phyloP scores from a whole-genome alignment of 2,888 invertebrate species.

The Parnassius apollo region DNA sequence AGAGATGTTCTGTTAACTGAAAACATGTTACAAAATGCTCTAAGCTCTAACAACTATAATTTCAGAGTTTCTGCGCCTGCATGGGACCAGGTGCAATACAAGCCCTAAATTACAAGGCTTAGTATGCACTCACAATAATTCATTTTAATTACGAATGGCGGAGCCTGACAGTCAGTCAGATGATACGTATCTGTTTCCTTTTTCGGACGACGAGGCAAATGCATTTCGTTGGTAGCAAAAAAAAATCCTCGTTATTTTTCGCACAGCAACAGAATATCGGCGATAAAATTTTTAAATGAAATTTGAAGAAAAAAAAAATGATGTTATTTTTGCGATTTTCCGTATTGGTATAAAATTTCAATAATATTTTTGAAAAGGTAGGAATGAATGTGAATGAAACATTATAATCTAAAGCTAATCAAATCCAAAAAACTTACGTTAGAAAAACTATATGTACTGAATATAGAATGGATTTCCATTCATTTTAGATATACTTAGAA shows the following conservation, averaged over 20 bases:
- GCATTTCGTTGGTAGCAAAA: constrained; percentile 10
- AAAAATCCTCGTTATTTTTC: neutral
- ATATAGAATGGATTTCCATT: no score
- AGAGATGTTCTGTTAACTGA: no score
- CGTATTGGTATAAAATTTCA: no score
- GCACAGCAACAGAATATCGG: neutral
- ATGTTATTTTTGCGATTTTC: no score
- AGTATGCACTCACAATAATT: constrained; percentile 17
- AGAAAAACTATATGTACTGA: no score
- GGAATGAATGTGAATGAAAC: no score
- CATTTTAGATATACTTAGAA: no score
- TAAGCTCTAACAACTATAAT: neutral
- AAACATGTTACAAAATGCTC: no score
- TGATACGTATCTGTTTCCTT: constrained; percentile 9
- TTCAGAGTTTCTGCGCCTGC: neutral
- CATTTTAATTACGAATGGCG: constrained; percentile 18
- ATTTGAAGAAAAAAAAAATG: neutral
- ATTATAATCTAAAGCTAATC: no score
- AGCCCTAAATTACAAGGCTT: constrained; percentile 6
- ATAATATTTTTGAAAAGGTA: no score
- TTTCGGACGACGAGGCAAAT: constrained; percentile 8
- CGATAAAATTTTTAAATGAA: neutral
- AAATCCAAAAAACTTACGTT: no score
- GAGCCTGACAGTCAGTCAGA: constrained; percentile 10
- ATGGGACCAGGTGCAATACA: constrained; percentile 7